Conservation (phyloP, 1,140 invertebrate species). For the Xylocopa sonorina region DNA sequence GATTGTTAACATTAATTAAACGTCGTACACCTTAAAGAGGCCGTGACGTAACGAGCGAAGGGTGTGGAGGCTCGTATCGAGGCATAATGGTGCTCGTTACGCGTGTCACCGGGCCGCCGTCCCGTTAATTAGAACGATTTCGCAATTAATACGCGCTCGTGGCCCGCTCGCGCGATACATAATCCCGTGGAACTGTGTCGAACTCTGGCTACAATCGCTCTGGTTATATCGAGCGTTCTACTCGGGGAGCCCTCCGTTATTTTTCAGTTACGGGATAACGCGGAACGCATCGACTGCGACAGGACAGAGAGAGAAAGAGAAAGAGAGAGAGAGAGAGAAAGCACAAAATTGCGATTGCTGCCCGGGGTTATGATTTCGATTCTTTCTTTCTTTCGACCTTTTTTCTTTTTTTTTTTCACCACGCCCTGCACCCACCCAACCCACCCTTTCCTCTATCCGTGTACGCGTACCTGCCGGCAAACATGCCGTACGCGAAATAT, state of each 20-base stretch:
- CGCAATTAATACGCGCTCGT: constrained; percentile 14
- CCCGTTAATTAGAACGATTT: constrained; percentile 31
- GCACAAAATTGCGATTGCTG: constrained; percentile 59
- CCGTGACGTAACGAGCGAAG: background rate
- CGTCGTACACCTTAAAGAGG: background rate
- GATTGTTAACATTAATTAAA: constrained; percentile 23
- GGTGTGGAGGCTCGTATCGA: background rate
- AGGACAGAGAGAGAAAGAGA: too few species aligned
- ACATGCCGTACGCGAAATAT: constrained; percentile 57
- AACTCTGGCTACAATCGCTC: background rate
- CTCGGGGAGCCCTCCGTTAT: background rate
- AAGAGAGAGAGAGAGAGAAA: too few species aligned
- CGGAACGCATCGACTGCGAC: constrained; percentile 17
- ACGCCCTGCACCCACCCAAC: background rate
- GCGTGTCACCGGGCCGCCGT: background rate
- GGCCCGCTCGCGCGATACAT: background rate
- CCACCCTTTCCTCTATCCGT: background rate
- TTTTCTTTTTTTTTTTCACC: background rate
- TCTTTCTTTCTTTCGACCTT: constrained; percentile 20
- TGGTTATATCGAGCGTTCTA: background rate
- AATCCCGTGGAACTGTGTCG: too few species aligned
- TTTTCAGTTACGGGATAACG: constrained; percentile 25
- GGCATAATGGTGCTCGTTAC: constrained; percentile 1
- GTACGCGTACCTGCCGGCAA: background rate
- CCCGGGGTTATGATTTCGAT: constrained; percentile 54